phyloP scores from a whole-genome alignment of 2,113 vertebrate species.

The Colaptes auratus region DNA sequence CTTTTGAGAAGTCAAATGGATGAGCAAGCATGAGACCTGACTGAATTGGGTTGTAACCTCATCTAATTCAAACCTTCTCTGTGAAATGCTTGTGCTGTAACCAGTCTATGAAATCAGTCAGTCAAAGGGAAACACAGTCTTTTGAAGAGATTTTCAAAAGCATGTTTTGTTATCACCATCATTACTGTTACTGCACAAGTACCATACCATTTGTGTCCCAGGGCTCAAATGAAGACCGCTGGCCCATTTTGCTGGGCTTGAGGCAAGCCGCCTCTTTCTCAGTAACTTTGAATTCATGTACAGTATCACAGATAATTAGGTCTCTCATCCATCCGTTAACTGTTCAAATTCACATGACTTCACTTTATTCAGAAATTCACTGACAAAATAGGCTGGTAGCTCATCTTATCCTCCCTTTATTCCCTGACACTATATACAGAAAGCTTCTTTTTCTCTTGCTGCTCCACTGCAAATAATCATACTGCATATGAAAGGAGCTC shows the following conservation, averaged over 20 bases:
- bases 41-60: conserved; percentile 21
- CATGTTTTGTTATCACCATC: not conserved
- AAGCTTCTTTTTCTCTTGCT: conserved; percentile 31
- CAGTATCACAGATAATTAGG: conserved; percentile 28
- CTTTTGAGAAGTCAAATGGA: not conserved
- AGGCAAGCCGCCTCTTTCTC: conserved; percentile 10
- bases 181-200: not conserved
- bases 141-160: conserved; percentile 41
- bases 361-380: conserved; percentile 41
- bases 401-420: conserved; percentile 38
- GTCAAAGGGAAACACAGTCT: not conserved
- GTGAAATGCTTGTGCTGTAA: not conserved
- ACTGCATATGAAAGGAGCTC: conserved; percentile 31
- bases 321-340: conserved; percentile 51
- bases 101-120: not conserved
- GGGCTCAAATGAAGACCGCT: not conserved
- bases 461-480: not conserved
- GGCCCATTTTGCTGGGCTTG: not conserved
- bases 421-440: not conserved
- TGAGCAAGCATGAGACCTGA: not conserved
- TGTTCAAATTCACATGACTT: conserved; percentile 54
- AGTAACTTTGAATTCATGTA: conserved; percentile 13
- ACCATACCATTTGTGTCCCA: not conserved
- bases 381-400: conserved; percentile 26
- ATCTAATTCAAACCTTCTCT: conserved; percentile 18